Evolutionary conservation across 30 jellyfish, hydroid and myxozoan genomes (phyloP).

Genomic region (Rhopilema esculentum): DNA sequence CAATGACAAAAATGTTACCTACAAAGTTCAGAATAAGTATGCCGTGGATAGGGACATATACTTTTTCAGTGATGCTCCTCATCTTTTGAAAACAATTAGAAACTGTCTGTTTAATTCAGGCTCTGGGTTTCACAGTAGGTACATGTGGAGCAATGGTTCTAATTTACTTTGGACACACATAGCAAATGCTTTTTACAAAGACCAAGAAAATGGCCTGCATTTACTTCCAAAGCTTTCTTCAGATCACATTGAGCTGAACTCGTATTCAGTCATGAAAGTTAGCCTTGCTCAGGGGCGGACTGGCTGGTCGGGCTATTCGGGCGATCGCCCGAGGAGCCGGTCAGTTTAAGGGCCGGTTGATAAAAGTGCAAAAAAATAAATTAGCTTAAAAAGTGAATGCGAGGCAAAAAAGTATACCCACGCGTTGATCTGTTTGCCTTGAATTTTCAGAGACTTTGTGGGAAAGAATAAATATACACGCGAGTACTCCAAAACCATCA

Average conservation of each 20-base stretch:
- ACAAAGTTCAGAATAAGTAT: not conserved
- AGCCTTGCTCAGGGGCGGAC: no score
- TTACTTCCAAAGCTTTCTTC: conserved; percentile 18
- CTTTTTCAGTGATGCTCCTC: conserved; percentile 57
- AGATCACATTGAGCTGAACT: conserved; percentile 8
- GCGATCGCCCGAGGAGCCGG: no score
- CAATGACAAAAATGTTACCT: conserved; percentile 24
- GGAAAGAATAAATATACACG: no score
- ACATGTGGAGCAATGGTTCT: conserved; percentile 51
- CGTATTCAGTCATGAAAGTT: conserved; percentile 40
- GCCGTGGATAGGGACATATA: conserved; percentile 8
- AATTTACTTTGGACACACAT: conserved; percentile 50
- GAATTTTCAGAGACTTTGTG: no score
- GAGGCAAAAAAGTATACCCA: no score
- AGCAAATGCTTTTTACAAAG: conserved; percentile 5
- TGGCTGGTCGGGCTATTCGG: no score
- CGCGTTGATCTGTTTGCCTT: no score
- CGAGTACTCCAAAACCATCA: no score
- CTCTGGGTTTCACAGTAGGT: conserved; percentile 43
- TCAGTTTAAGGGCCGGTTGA: no score
- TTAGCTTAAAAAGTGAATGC: no score
- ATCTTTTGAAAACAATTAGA: conserved; percentile 19
- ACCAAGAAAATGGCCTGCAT: conserved; percentile 47
- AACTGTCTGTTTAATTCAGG: conserved; percentile 56
- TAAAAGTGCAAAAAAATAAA: no score